Percentiles rank a stretch among this genome's conserved stretches.
phyloP scores from a whole-genome alignment of 2,797 vertebrate species.

The Pempheris klunzingeri region DNA sequence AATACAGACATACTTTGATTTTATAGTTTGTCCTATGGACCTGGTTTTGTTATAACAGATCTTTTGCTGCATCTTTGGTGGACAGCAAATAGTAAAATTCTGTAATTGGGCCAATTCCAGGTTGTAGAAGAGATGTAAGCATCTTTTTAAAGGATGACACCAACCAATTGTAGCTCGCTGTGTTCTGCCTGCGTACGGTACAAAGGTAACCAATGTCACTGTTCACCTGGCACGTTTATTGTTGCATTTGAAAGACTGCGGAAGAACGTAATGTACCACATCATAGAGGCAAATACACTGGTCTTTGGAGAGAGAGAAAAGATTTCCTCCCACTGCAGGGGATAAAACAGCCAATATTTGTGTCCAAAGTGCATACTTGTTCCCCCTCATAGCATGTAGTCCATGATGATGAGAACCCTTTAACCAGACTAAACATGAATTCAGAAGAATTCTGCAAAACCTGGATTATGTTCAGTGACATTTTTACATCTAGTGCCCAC shows the following conservation, averaged over 20 bases:
- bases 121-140: conserved; percentile 6
- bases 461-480: not conserved
- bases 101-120: conserved; percentile 7
- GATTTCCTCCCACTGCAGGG: not conserved
- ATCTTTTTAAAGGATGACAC: conserved; percentile 14
- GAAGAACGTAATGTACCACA: no score
- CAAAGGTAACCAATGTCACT: not conserved
- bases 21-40: conserved; percentile 1
- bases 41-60: not conserved
- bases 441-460: not conserved
- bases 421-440: not conserved
- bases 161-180: conserved; percentile 1
- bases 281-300: no score
- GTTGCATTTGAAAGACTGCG: not conserved
- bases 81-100: not conserved
- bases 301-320: no score
- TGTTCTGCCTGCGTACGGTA: not conserved
- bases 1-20: not conserved
- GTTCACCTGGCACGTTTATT: not conserved
- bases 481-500: no score
- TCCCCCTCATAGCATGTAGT: not conserved
- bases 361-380: not conserved
- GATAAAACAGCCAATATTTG: not conserved
- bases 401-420: not conserved
- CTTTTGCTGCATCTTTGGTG: not conserved